Percentiles rank a stretch among this genome's conserved stretches.
Conservation (phyloP, 2,113 vertebrate genomes). For the Microtus ochrogaster region DNA sequence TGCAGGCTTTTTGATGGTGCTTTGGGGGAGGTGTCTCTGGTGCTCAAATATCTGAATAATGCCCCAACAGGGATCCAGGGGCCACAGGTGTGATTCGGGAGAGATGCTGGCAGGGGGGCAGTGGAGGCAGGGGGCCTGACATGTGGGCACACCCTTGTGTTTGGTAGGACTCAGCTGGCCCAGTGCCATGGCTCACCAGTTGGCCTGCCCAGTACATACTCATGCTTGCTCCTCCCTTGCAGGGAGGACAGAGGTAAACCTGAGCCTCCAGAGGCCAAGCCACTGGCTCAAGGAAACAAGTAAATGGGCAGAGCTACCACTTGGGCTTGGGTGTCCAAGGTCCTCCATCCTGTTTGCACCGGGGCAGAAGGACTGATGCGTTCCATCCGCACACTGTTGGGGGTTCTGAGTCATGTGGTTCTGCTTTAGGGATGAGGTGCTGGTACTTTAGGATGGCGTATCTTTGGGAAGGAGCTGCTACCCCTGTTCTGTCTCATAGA, state of each 20-base stretch:
- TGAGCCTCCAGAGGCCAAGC: background rate
- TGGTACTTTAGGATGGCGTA: rapidly evolving
- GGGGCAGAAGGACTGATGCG: background rate
- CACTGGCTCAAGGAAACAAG: background rate
- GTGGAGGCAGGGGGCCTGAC: no score
- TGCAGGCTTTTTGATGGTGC: background rate
- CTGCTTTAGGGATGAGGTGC: background rate
- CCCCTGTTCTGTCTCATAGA: rapidly evolving
- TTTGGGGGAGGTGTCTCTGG: background rate
- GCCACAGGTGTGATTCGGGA: background rate
- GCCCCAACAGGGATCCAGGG: background rate
- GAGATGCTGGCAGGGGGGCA: background rate
- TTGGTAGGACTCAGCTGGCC: background rate
- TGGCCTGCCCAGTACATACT: background rate
- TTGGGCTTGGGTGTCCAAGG: background rate
- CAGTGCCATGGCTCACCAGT: background rate
- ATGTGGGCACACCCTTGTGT: no score
- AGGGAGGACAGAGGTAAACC: background rate
- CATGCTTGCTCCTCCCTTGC: background rate
- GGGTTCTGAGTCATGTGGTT: background rate
- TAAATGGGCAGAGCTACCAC: background rate
- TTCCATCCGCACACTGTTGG: background rate
- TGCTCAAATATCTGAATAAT: background rate
- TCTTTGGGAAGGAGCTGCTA: background rate
- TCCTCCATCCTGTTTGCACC: background rate